Conservation (phyloP, 1,140 invertebrate genomes). For the Latrodectus geometricus region DNA sequence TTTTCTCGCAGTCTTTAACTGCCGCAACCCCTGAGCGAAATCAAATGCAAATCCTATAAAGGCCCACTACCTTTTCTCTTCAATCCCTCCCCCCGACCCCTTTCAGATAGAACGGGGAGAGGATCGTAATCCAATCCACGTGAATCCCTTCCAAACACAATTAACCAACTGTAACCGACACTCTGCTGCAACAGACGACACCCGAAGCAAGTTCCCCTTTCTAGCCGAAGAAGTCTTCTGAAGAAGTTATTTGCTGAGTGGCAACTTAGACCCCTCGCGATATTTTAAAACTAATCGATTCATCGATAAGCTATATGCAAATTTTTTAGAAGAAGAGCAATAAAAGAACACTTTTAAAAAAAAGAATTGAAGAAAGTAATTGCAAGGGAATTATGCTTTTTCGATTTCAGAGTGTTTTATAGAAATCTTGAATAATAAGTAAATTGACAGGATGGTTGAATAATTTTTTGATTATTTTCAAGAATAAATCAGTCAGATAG, state of each 20-base stretch:
- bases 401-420: too few relatives aligned
- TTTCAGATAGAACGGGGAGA: neutral
- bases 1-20: slow-evolving; percentile 4
- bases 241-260: neutral
- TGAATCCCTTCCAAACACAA: slow-evolving; percentile 33
- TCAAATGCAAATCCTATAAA: slow-evolving; percentile 52
- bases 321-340: neutral
- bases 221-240: neutral
- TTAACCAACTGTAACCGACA: slow-evolving; percentile 40
- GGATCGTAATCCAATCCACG: slow-evolving; percentile 24
- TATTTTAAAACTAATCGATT: neutral
- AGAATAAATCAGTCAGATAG: neutral
- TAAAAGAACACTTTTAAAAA: neutral
- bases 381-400: neutral
- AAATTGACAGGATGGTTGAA: too few relatives aligned
- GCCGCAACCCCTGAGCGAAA: slow-evolving; percentile 32
- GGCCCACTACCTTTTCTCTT: neutral
- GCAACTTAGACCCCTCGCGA: neutral
- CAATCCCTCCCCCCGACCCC: neutral
- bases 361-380: too few relatives aligned
- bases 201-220: neutral
- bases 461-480: too few relatives aligned
- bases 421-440: too few relatives aligned
- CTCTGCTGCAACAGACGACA: slow-evolving; percentile 1
- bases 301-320: slow-evolving; percentile 5